phyloP scores from a whole-genome alignment of 1,140 invertebrate species.

The Drosophila fuyamai region DNA sequence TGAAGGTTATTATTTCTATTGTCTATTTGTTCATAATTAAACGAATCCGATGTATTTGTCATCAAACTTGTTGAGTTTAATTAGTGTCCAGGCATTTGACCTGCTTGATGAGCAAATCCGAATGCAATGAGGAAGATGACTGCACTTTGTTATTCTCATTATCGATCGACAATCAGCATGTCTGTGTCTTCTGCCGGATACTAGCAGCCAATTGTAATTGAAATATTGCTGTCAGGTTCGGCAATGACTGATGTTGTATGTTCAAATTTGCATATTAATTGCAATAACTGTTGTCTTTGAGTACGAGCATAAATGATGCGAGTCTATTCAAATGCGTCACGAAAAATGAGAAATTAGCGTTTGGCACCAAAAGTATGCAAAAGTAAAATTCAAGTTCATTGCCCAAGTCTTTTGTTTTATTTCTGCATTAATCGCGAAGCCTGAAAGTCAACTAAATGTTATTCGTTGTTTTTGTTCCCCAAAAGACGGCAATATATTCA shows the following conservation, averaged over 20 bases:
- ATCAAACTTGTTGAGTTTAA: constrained; percentile 23
- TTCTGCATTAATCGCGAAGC: neutral
- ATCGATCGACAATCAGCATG: constrained; percentile 46
- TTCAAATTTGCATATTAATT: constrained; percentile 69
- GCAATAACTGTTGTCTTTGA: constrained; percentile 37
- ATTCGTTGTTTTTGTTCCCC: accelerated
- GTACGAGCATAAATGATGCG: constrained; percentile 37
- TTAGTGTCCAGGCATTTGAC: constrained; percentile 30
- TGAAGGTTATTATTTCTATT: neutral
- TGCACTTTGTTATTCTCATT: constrained; percentile 18
- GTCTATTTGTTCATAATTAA: constrained; percentile 34
- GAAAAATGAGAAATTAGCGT: neutral
- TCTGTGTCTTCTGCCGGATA: constrained; percentile 60
- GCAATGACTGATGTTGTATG: constrained; percentile 43
- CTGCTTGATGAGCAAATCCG: constrained; percentile 40
- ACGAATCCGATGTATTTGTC: constrained; percentile 12
- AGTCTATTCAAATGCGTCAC: neutral
- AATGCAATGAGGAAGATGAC: constrained; percentile 64
- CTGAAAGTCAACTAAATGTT: constrained; percentile 4
- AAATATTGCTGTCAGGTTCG: constrained; percentile 66
- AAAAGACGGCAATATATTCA: neutral
- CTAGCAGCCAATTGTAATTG: constrained; percentile 48
- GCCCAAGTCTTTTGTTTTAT: constrained; percentile 54
- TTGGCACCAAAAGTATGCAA: constrained; percentile 37
- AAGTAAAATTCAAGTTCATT: constrained; percentile 32